A percentile compares a stretch with the other conserved stretches of the same genome.
Conservation (phyloP, 1,140 invertebrate species). For the Drosophila carrolli region DNA sequence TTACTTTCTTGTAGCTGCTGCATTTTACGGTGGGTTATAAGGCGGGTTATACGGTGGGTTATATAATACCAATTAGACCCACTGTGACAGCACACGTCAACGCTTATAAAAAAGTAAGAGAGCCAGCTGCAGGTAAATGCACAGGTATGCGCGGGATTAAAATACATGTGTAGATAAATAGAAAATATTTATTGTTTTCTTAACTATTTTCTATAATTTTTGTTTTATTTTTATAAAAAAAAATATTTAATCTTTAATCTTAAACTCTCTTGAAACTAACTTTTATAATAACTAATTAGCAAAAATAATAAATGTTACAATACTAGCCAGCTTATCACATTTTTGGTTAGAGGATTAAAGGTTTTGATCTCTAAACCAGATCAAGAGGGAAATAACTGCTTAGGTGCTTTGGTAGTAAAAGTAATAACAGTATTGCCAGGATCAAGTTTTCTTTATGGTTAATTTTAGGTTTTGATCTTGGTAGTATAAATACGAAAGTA, state of each 20-base stretch:
- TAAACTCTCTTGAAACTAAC: background rate
- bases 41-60: constrained; percentile 13
- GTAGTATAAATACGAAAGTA: background rate
- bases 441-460: no score
- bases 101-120: constrained; percentile 20
- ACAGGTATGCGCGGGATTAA: constrained; percentile 20
- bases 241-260: background rate
- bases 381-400: constrained; percentile 25
- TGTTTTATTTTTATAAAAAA: no score
- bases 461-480: background rate
- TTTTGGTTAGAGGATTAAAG: background rate
- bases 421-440: constrained; percentile 12
- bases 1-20: constrained; percentile 27
- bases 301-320: background rate
- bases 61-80: constrained; percentile 50
- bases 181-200: constrained; percentile 2
- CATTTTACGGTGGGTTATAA: constrained; percentile 24
- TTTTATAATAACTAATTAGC: no score
- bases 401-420: background rate
- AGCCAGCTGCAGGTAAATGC: constrained; percentile 30
- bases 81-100: constrained; percentile 52
- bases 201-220: background rate
- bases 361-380: background rate
- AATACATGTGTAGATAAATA: background rate
- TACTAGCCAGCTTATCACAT: background rate